A percentile compares a stretch with the other conserved stretches of the same genome.
These are phyloP conservation scores for Dasypolia templi DNA, from an alignment of 2,888 invertebrate species.

Conservation along the genomic window DNA sequence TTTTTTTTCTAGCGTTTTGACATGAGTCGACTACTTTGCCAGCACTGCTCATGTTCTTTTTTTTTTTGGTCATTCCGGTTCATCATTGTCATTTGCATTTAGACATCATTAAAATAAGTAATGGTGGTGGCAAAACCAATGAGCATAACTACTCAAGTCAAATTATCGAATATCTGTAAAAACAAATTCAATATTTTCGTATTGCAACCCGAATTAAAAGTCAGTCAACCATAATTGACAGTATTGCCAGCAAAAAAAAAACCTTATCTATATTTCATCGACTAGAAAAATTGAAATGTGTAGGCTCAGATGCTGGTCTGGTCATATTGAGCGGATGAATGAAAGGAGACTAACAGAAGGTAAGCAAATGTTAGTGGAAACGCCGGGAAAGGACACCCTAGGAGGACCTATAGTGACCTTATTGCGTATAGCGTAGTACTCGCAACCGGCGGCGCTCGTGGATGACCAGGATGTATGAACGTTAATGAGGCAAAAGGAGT, in stretches of 20 bases:
- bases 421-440: no score
- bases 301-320: no score
- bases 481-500: no score
- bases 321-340: no score
- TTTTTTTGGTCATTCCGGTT: background rate
- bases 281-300: no score
- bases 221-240: conserved; percentile 5
- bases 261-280: background rate
- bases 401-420: no score
- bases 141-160: fast-evolving
- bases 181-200: background rate
- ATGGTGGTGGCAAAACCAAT: background rate
- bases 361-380: no score
- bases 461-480: no score
- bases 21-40: conserved; percentile 26
- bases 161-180: background rate
- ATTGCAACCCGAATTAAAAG: conserved; percentile 13
- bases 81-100: fast-evolving
- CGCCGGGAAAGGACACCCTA: no score
- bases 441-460: no score
- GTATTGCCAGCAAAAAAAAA: conserved; percentile 15
- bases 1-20: conserved; percentile 30
- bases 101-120: background rate
- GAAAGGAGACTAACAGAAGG: no score
- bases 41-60: conserved; percentile 8